Conservation (phyloP, 2,797 vertebrate genomes). For the Neomorphus geoffroyi region DNA sequence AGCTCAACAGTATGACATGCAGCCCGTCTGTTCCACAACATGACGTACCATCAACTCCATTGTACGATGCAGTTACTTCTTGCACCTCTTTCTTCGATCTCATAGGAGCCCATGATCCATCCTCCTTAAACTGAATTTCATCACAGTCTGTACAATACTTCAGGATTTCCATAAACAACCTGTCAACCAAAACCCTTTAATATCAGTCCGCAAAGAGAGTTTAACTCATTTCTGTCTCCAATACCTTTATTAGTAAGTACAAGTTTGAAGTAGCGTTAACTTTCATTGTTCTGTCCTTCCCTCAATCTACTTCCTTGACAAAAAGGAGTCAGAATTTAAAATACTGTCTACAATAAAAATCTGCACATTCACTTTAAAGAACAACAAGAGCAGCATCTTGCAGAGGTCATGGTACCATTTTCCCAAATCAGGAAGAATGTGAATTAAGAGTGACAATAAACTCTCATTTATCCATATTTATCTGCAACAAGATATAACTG, state of each 20-base stretch:
- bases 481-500: not conserved
- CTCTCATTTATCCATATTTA: not conserved
- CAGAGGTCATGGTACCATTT: not conserved
- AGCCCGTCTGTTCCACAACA: not conserved
- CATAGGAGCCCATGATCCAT: slow-evolving; percentile 96
- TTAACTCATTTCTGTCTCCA: not conserved
- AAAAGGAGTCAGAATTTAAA: not conserved
- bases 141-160: slow-evolving; percentile 96
- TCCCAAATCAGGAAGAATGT: not conserved
- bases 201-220: not conserved
- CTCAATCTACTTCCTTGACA: not conserved
- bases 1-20: not conserved
- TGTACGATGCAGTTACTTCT: slow-evolving; percentile 87
- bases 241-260: not conserved
- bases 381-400: not conserved
- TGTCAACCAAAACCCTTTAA: slow-evolving; percentile 39
- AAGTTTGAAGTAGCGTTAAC: not conserved
- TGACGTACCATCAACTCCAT: slow-evolving; percentile 87
- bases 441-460: not conserved
- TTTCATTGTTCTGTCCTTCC: not conserved
- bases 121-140: slow-evolving; percentile 98
- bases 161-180: slow-evolving; percentile 98
- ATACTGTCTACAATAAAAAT: not conserved
- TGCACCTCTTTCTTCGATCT: slow-evolving; percentile 95
- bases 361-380: not conserved